phyloP scores from a whole-genome alignment of 2,797 vertebrate species.

The Sebastolobus alascanus region DNA sequence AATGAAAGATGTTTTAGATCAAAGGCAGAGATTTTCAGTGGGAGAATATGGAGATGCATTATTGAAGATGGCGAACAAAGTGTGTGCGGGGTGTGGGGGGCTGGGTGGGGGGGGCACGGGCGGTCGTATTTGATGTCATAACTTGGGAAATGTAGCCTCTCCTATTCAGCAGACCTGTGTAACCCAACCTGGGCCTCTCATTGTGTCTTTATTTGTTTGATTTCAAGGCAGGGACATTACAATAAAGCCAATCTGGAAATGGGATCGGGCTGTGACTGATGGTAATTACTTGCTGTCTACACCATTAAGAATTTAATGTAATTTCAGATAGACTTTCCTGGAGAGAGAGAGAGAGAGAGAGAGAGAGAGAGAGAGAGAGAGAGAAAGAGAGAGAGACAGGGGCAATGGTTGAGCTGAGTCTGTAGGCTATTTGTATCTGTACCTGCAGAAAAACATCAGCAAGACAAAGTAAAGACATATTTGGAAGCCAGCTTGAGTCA shows the following conservation, averaged over 20 bases:
- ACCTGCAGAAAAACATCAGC: not conserved
- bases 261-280: conserved; percentile 88
- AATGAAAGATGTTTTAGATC: conserved; percentile 84
- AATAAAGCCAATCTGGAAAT: conserved; percentile 91
- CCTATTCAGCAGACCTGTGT: conserved; percentile 81
- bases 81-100: not conserved
- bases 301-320: conserved; percentile 96
- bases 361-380: conserved; percentile 2
- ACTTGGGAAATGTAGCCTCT: conserved; percentile 82
- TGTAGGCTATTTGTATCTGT: conserved; percentile 2
- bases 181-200: conserved; percentile 83
- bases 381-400: not conserved
- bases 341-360: conserved; percentile 18
- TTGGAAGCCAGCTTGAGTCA: conserved; percentile 6
- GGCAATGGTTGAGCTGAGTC: conserved; percentile 9
- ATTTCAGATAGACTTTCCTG: conserved; percentile 94
- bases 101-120: not conserved
- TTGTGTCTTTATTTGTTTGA: conserved; percentile 90
- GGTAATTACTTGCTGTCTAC: conserved; percentile 91
- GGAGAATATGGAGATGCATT: conserved; percentile 87
- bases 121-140: conserved; percentile 89
- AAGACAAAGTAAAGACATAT: conserved; percentile 9
- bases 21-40: conserved; percentile 85
- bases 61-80: conserved; percentile 85
- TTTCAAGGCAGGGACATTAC: conserved; percentile 83